Base-by-base conservation (phyloP, 2,797 vertebrate genomes). In the Oreochromis mossambicus region DNA sequence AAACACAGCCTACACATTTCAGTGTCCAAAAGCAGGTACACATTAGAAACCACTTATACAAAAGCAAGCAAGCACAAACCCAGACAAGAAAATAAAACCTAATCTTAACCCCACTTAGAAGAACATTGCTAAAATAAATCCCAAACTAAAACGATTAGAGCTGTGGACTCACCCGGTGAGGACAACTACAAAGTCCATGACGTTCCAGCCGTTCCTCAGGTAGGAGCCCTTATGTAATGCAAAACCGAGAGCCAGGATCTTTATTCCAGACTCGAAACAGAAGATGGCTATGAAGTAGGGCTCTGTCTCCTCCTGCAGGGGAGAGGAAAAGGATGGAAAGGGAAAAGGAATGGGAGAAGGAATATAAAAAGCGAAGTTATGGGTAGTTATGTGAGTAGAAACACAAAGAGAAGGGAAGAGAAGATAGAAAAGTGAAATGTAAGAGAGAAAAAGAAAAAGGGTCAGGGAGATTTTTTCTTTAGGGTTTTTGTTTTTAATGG, bases 271-370 rank as follows among this genome's bases (percentile, higher is more conserved):
- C 95, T 98, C 98, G 12, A 99, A 98, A 94, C 98, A 99, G 95
- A 99, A 98, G 93, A 99, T 98, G 83, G 97, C 97, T 89, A 99
- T 99, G 94, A 99, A 98, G 92, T 99, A 99, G 43, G 97, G 97
- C 95, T 98, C 97, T 2, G 97, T 98, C 88, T 98, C 97, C 66
- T 98, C 98, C 98, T 98, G 93, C 21, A 56, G 21, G 63, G 38
- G 56, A 17, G 2, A 13, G 32, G 4, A 34, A 17, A 21, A 8
- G 8, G 6, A 7, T 19, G 7, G 10, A 1, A n/a, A 46, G 26
- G 8, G 4, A 19, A 7, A 1, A 58, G 26, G n/a, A 36, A 34
- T 19, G 43, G 26, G 46, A 75, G 26, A 75, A 50, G 17, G 70
- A 32, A 50, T 50, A 50, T 50, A 50, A 50, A 51, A 75, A 51